A percentile compares a stretch with the other conserved stretches of the same genome.
Conservation (phyloP, 2,888 invertebrate genomes). For the Ophonus ardosiacus region DNA sequence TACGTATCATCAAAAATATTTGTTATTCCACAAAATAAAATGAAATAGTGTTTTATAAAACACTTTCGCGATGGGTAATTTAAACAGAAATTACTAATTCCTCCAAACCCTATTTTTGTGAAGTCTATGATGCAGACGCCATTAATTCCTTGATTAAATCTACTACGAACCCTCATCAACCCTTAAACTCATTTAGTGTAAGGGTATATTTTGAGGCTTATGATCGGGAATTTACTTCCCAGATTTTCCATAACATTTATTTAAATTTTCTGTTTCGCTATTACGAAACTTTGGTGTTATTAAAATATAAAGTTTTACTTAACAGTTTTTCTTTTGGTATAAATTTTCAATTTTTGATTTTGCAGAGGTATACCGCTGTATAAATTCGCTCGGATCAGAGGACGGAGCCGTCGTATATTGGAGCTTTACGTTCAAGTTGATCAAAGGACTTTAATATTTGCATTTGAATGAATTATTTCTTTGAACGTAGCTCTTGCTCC, state of each 20-base stretch:
- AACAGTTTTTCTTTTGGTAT: not conserved
- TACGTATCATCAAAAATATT: not conserved
- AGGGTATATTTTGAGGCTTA: slow-evolving; percentile 32
- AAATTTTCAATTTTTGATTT: slow-evolving; percentile 41
- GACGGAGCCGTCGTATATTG: slow-evolving; percentile 11
- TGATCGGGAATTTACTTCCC: slow-evolving; percentile 3
- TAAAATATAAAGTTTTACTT: slow-evolving; percentile 11
- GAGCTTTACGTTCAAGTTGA: slow-evolving; percentile 12
- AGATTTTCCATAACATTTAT: slow-evolving; percentile 8
- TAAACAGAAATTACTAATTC: slow-evolving; percentile 12
- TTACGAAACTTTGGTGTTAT: not conserved
- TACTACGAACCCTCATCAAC: slow-evolving; percentile 43
- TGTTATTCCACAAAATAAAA: not conserved
- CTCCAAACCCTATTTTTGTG: slow-evolving; percentile 23
- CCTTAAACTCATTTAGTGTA: slow-evolving; percentile 40
- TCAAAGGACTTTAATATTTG: slow-evolving; percentile 47
- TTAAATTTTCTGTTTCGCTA: not conserved
- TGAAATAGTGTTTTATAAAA: not conserved
- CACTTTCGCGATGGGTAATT: not conserved
- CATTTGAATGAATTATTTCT: slow-evolving; percentile 51
- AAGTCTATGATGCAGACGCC: slow-evolving; percentile 3
- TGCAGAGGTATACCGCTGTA: not conserved
- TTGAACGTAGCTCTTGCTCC: slow-evolving; percentile 27
- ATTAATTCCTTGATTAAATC: slow-evolving; percentile 48
- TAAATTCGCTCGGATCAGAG: not conserved